Base-by-base conservation (phyloP, 2,797 vertebrate genomes). In the Malurus splendens region DNA sequence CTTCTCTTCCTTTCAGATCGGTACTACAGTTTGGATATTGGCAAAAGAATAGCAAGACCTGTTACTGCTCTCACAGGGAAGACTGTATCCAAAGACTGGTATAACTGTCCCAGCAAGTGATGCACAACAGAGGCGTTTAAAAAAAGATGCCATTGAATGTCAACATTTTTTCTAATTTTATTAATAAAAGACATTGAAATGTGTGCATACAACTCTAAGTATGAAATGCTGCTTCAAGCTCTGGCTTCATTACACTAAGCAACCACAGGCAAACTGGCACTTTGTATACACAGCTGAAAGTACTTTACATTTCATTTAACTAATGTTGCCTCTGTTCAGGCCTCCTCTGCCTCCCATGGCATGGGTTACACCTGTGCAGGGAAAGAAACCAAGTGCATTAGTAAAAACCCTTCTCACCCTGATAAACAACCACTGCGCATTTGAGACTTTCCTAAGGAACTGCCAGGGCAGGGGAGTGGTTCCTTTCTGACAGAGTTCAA, bases 251-350 rank as follows among this genome's bases (percentile, higher is more conserved):
- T 60, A 95, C 82, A 95, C 90, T 97, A 95, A 90, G 66, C 79
- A 97, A 97, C 72, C 89, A 93, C 86, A 84, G 38, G 94, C 95
- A 95, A 94, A 87, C 92, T 95, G 86, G 86, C 87, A 74, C 70
- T 90, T 66, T 86, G 83, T 90, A 97, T 84, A 94, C 62, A 95
- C 95, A 87, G 57, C 68, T 88, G 82, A 57, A 64, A 92, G 51
- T 45, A 94, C 82, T 93, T 92, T 92, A 95, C 61, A 96, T 64
- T 65, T 73, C 50, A 42, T 82, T 93, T 90, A 96, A 94, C 93
- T 94, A 80, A 96, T 96, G 94, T 97, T 98, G 97, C 97, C 98
- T 97, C 99, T 97, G 84, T 98, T 98, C 67, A 99, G 98, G 90
- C 98, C 97, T 94, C 98, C 98, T 88, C 98, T 97, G 87, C 98